phyloP scores from a whole-genome alignment of 2,797 vertebrate genomes.

The Hipposideros larvatus region DNA sequence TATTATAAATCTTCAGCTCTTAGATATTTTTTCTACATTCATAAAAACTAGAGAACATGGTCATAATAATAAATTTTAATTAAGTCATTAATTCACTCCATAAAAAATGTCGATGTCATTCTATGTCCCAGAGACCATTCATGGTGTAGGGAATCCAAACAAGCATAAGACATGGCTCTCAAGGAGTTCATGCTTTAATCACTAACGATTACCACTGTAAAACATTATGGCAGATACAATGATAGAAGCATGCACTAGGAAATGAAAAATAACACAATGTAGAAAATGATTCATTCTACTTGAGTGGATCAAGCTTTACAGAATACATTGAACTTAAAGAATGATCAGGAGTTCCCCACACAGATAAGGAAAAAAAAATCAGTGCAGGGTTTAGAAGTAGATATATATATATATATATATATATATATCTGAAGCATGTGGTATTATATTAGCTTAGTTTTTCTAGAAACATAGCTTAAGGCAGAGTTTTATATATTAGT shows the following conservation, averaged over 20 bases:
- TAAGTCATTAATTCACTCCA: conserved; percentile 9
- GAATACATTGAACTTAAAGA: neutral
- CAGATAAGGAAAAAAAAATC: neutral
- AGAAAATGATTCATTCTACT: neutral
- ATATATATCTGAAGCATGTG: neutral
- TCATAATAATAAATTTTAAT: conserved; percentile 32
- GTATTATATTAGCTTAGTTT: neutral
- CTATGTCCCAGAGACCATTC: neutral
- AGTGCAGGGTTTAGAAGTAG: neutral
- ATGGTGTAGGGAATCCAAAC: neutral
- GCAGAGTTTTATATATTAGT: neutral
- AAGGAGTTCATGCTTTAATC: neutral
- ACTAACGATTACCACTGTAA: neutral
- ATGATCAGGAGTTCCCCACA: neutral
- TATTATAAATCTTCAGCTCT: neutral
- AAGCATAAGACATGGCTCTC: neutral
- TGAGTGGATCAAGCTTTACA: neutral
- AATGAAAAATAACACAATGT: neutral
- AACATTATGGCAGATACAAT: neutral
- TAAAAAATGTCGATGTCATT: neutral
- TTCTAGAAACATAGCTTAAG: conserved; percentile 23
- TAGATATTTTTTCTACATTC: neutral
- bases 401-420: neutral
- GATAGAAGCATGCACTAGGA: neutral
- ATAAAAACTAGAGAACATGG: neutral